Base-by-base conservation (phyloP, 2,797 vertebrate genomes). In the Danionella dracula region DNA sequence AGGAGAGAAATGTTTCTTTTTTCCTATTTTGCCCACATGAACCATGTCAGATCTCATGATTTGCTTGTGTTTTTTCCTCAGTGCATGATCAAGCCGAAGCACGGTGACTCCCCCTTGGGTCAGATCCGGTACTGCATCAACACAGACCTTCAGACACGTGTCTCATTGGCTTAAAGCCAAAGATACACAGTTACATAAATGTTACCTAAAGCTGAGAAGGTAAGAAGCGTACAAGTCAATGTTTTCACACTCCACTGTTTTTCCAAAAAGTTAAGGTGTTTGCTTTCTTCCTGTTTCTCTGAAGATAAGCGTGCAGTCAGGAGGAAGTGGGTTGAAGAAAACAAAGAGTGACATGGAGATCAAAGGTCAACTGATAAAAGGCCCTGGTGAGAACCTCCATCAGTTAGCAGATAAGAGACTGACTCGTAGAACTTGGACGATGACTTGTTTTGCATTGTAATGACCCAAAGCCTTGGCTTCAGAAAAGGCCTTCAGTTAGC, bases 361-460 rank as follows among this genome's bases (percentile, higher is more conserved):
- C 86, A 93, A 89, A 88, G 84, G 87, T 86, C 90, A 90, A 76
- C 82, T 93, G 78, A 91, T 92, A 81, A 90, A 79, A 70, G 83
- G 81, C 40, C 81, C 84, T 83, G 90, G 92, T 93, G 61, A 84
- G 86, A 4, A 6, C 5, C 42, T 17, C 21, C 31, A 32, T 44
- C 5, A 38, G 12, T 34, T 45, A 42, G 4, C 27, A 29, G 12
- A 17, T 41, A 2, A 41, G 27, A 31, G n/a, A n/a, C n/a, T n/a
- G n/a, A n/a, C n/a, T n/a, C n/a, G n/a, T n/a, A n/a, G n/a, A n/a
- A n/a, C n/a, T n/a, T n/a, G n/a, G n/a, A n/a, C n/a, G n/a, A n/a
- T n/a, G n/a, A n/a, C n/a, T n/a, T n/a, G n/a, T n/a, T n/a, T n/a
- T n/a, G n/a, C n/a, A n/a, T n/a, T n/a, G n/a, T n/a, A n/a, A n/a